Evolutionary conservation across 2,888 invertebrate genomes (phyloP).

Genomic region (Elmis aenea): DNA sequence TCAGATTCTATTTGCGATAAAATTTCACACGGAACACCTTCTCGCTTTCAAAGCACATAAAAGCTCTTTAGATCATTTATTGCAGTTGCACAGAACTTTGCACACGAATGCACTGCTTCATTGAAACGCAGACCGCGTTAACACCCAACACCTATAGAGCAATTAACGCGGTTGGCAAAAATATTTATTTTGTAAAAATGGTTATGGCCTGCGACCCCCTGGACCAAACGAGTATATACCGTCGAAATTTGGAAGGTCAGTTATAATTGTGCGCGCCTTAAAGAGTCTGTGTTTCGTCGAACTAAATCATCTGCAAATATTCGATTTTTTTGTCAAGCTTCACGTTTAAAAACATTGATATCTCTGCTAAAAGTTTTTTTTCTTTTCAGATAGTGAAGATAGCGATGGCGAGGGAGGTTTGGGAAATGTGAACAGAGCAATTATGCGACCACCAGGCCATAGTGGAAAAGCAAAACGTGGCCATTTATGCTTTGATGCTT

Average conservation of each 20-base stretch:
- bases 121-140: too few relatives aligned
- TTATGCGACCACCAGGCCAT: conserved; percentile 85
- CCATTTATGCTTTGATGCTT: conserved; percentile 94
- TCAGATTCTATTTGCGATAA: conserved; percentile 37
- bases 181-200: too few relatives aligned
- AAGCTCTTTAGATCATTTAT: conserved; percentile 21
- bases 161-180: too few relatives aligned
- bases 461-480: conserved; percentile 95
- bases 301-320: background rate
- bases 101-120: conserved; percentile 10
- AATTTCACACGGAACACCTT: conserved; percentile 28
- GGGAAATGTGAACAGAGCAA: conserved; percentile 84
- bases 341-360: background rate
- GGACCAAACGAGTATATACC: conserved; percentile 62
- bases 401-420: conserved; percentile 90
- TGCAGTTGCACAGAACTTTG: conserved; percentile 22
- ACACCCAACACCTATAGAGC: too few relatives aligned
- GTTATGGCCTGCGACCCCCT: conserved; percentile 42
- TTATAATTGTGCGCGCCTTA: too few relatives aligned
- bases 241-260: conserved; percentile 39
- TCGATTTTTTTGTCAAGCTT: too few relatives aligned
- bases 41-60: conserved; percentile 20
- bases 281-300: background rate
- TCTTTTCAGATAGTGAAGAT: conserved; percentile 74
- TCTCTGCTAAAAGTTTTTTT: background rate